Evolutionary conservation across 2,888 invertebrate species (phyloP).

Genomic region (Hemaris fuciformis): DNA sequence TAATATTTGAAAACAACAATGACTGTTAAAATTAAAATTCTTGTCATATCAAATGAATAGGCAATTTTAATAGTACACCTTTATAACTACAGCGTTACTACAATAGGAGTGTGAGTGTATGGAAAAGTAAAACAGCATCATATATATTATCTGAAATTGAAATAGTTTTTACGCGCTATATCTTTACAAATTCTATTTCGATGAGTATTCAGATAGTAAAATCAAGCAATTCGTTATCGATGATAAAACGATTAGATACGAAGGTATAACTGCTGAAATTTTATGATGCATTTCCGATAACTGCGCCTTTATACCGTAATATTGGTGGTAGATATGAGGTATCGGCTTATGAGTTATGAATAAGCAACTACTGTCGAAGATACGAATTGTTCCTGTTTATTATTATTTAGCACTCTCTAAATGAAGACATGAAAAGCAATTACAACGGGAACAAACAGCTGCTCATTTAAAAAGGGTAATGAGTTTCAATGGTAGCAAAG

Average conservation of each 20-base stretch:
- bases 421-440: conserved; percentile 38
- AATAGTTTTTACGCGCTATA: neutral
- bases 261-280: neutral
- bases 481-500: conserved; percentile 34
- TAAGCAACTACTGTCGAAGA: neutral
- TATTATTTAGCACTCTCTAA: conserved; percentile 21
- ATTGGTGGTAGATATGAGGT: neutral
- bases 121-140: too few relatives aligned
- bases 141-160: neutral
- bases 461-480: conserved; percentile 44
- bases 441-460: conserved; percentile 44
- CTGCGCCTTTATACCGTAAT: too few relatives aligned
- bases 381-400: neutral
- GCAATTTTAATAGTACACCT: too few relatives aligned
- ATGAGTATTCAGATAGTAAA: neutral
- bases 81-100: too few relatives aligned
- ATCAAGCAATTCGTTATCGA: conserved; percentile 3
- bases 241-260: conserved; percentile 1
- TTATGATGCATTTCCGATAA: neutral
- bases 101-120: too few relatives aligned
- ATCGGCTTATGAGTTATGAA: neutral
- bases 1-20: too few relatives aligned
- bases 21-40: too few relatives aligned
- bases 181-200: neutral
- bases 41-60: too few relatives aligned